Evolutionary conservation across 2,888 invertebrate genomes (phyloP).

Genomic region (Ceratothoa steindachneri): DNA sequence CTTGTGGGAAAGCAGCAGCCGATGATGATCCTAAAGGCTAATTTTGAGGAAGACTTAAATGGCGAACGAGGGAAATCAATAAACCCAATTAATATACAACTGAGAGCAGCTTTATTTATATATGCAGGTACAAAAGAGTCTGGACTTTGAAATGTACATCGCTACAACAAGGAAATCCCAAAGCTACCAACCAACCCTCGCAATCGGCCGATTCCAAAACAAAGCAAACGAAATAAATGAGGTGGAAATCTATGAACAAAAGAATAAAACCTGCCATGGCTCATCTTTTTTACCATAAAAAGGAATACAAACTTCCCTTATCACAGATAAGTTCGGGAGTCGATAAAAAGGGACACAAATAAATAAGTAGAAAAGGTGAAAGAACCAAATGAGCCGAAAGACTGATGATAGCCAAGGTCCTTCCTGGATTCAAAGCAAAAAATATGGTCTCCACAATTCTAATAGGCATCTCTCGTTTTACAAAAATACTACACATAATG

Average conservation of each 20-base stretch:
- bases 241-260: neutral
- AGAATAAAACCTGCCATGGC: neutral
- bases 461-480: neutral
- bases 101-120: constrained; percentile 11
- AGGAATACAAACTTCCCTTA: neutral
- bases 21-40: too few species aligned
- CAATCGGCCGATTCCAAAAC: neutral
- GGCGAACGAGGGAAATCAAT: too few species aligned
- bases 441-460: neutral
- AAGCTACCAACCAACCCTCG: constrained; percentile 5
- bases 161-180: constrained; percentile 7
- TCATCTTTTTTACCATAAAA: neutral
- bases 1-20: too few species aligned
- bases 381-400: neutral
- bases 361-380: neutral
- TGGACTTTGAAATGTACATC: constrained; percentile 5
- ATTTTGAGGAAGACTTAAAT: too few species aligned
- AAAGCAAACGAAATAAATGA: neutral
- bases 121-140: constrained; percentile 13
- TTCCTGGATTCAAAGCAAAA: neutral
- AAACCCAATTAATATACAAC: constrained; percentile 8
- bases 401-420: neutral
- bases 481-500: neutral
- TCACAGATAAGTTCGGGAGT: constrained; percentile 6
- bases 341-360: neutral